Evolutionary conservation across 2,113 vertebrate species (phyloP).

Genomic region (Calyptommatus sinebrachiatus): DNA sequence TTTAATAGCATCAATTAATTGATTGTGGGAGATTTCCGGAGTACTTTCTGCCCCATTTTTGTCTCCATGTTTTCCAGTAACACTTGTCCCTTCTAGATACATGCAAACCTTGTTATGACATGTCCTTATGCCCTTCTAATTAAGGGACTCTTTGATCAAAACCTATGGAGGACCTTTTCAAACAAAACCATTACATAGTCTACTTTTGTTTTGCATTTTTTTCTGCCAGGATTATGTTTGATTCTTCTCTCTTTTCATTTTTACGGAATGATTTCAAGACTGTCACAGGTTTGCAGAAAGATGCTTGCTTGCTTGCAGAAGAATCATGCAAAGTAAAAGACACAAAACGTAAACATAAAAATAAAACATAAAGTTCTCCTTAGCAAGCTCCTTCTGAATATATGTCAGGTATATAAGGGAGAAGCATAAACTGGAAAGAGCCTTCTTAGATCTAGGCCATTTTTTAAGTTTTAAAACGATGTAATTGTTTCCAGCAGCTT

Average conservation of each 20-base stretch:
- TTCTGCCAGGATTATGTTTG: neutral
- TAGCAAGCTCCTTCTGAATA: too few species aligned
- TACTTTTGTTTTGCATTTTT: conserved; percentile 2
- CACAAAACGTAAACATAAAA: too few species aligned
- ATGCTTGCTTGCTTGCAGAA: neutral
- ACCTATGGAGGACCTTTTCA: neutral
- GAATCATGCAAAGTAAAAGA: too few species aligned
- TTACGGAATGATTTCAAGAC: neutral
- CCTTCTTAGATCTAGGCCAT: too few species aligned
- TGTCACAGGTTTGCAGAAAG: neutral
- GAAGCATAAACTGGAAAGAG: too few species aligned
- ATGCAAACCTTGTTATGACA: neutral
- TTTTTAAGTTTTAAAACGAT: too few species aligned
- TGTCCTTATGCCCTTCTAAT: neutral
- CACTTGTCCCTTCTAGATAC: neutral
- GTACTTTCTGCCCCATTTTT: neutral
- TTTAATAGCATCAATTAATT: neutral
- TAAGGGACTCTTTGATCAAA: neutral
- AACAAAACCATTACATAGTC: conserved; percentile 21
- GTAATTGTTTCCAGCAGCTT: too few species aligned
- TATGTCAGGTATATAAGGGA: too few species aligned
- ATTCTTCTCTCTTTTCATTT: conserved; percentile 10
- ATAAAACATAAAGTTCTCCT: too few species aligned
- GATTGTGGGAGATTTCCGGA: neutral
- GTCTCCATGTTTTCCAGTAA: neutral